Conservation (phyloP, 2,888 invertebrate genomes). For the Campoplex nolae region DNA sequence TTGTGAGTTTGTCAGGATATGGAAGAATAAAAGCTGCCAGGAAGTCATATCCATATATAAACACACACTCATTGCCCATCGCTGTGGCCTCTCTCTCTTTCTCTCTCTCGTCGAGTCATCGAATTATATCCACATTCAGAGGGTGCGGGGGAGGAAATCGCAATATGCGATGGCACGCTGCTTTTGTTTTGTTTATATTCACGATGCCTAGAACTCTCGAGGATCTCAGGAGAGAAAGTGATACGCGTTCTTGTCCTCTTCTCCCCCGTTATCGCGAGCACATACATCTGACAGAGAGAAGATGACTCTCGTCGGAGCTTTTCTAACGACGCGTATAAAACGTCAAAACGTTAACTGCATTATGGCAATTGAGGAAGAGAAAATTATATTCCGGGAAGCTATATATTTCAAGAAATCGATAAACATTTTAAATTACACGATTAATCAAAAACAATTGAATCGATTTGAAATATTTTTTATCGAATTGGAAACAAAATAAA, state of each 20-base stretch:
- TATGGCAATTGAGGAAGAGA: conserved; percentile 25
- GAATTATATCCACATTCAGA: background rate
- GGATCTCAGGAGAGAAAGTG: conserved; percentile 59
- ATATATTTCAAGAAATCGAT: background rate
- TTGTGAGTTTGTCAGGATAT: conserved; percentile 14
- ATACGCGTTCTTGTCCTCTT: conserved; percentile 58
- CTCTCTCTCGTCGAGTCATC: conserved; percentile 6
- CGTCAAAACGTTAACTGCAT: conserved; percentile 13
- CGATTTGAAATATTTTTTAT: background rate
- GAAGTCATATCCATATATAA: conserved; percentile 15
- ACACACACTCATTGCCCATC: background rate
- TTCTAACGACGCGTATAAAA: background rate
- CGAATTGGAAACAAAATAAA: no score
- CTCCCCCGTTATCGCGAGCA: conserved; percentile 23
- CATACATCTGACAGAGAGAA: conserved; percentile 18
- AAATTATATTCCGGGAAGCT: background rate
- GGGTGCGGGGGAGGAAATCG: conserved; percentile 30
- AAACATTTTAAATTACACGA: background rate
- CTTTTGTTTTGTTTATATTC: conserved; percentile 37
- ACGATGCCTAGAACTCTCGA: conserved; percentile 27
- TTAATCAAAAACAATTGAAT: background rate
- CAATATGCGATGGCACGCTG: conserved; percentile 34
- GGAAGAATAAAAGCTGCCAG: conserved; percentile 11
- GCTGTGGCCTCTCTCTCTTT: background rate
- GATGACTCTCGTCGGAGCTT: conserved; percentile 41